Base-by-base conservation (phyloP, 2,113 vertebrate genomes). In the Osmerus mordax region DNA sequence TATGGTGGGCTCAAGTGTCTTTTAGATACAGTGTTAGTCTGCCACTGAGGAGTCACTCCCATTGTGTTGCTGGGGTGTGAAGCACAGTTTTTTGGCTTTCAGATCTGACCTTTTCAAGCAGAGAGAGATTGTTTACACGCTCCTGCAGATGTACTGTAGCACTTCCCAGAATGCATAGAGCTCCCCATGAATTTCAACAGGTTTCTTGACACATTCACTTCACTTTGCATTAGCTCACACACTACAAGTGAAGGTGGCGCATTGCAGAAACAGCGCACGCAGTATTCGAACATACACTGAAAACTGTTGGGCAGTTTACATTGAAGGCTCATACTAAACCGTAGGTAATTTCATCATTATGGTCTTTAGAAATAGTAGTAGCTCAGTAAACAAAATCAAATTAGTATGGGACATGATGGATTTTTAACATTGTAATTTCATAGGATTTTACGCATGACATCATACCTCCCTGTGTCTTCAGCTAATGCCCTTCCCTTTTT, bases 31-130 rank as follows among this genome's bases (percentile, higher is more conserved):
- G n/a, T 56, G n/a, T 56, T 60, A 56, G 4, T 60, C 58, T 3
- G 19, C 18, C 18, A 3, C 19, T 60, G 19, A 9, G 19, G 7
- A 1, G 9, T 11, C 58, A 21, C 3, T 23, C 11, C 9, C 19
- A 51, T 51, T 23, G 32, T 52, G 32, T 52, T 47, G 5, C 19
- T 23, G 19, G 64, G 41, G 21, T 21, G 32, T 65, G 36, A 65
- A 23, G 3, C 23, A 65, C 60, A 41, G 53, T 25, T 25, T 61
- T 65, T 74, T 55, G 29, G 68, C 56, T 65, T 77, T 53, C 71
- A 29, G 60, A 70, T 69, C 73, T 74, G 72, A 82, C 75, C 80
- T 84, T 84, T 78, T 80, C 65, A 51, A n/a, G 58, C 56, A 56
- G 60, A 52, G 66, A 70, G 77, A 78, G 71, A 80, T 70, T 53